A percentile compares a stretch with the other conserved stretches of the same genome.
phyloP scores from a whole-genome alignment of 1,140 invertebrate genomes.

The Eurosta solidaginis region DNA sequence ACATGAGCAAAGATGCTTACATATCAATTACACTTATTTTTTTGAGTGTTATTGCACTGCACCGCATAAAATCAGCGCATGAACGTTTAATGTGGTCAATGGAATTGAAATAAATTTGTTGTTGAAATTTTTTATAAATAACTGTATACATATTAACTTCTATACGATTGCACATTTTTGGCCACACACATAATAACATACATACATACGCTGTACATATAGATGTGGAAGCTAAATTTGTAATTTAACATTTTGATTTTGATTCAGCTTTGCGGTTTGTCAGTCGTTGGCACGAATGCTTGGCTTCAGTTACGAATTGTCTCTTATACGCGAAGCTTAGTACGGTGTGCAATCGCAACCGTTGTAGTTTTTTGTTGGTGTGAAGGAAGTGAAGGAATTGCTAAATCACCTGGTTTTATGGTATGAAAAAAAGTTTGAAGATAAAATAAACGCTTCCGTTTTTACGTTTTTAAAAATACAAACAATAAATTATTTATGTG shows the following conservation, averaged over 20 bases:
- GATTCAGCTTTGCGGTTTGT: background rate
- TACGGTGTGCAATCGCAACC: conserved; percentile 22
- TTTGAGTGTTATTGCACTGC: too few relatives aligned
- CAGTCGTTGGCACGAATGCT: conserved; percentile 5
- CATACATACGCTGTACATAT: too few relatives aligned
- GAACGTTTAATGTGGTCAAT: too few relatives aligned
- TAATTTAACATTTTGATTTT: background rate
- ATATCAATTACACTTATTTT: too few relatives aligned
- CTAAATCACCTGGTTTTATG: conserved; percentile 30
- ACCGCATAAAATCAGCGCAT: too few relatives aligned
- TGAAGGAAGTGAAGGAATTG: conserved; percentile 22
- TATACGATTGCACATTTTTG: too few relatives aligned
- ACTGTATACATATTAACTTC: background rate
- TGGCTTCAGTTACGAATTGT: conserved; percentile 17
- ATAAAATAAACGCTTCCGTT: too few relatives aligned
- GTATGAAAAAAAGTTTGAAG: conserved; percentile 8
- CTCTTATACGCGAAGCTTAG: conserved; percentile 10
- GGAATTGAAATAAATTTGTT: too few relatives aligned
- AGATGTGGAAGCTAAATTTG: background rate
- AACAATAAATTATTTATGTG: background rate
- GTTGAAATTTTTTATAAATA: too few relatives aligned
- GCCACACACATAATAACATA: background rate
- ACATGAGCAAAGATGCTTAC: too few relatives aligned
- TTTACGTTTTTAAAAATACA: background rate
- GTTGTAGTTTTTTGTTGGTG: conserved; percentile 27